Evolutionary conservation across 2,888 invertebrate genomes (phyloP).

Genomic region (Rhingia rostrata): DNA sequence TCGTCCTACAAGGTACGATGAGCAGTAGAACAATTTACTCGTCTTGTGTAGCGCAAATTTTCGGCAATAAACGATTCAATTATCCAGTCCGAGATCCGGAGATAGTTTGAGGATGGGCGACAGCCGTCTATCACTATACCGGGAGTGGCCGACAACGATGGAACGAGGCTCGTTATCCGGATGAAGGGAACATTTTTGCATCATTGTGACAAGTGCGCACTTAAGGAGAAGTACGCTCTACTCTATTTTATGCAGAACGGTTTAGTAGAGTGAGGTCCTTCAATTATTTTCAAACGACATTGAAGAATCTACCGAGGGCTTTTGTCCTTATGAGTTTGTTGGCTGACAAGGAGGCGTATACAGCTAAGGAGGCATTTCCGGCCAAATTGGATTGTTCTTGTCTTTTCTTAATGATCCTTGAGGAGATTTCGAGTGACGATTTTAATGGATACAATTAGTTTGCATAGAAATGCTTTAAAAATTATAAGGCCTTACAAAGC

Average conservation of each 20-base stretch:
- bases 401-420: conserved; percentile 40
- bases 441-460: conserved; percentile 11
- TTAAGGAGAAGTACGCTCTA: conserved; percentile 24
- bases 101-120: conserved; percentile 36
- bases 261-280: conserved; percentile 4
- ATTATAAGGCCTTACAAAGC: too few relatives aligned
- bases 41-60: conserved; percentile 55
- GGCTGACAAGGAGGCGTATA: conserved; percentile 27
- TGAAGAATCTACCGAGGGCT: conserved; percentile 25
- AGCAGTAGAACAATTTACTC: conserved; percentile 53
- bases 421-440: conserved; percentile 28
- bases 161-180: conserved; percentile 55
- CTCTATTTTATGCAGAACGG: conserved; percentile 1
- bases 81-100: conserved; percentile 55
- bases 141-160: not conserved
- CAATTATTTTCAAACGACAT: conserved; percentile 49
- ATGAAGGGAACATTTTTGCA: conserved; percentile 38
- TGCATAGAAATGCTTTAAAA: too few relatives aligned
- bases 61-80: conserved; percentile 71
- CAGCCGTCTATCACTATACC: conserved; percentile 16
- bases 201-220: conserved; percentile 59
- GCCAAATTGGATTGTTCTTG: conserved; percentile 46
- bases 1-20: not conserved
- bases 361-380: conserved; percentile 4
- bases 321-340: conserved; percentile 25